These are phyloP conservation scores for Steatocranus sp. DNA, from an alignment of 2,797 vertebrate genomes.

Conservation along the genomic window DNA sequence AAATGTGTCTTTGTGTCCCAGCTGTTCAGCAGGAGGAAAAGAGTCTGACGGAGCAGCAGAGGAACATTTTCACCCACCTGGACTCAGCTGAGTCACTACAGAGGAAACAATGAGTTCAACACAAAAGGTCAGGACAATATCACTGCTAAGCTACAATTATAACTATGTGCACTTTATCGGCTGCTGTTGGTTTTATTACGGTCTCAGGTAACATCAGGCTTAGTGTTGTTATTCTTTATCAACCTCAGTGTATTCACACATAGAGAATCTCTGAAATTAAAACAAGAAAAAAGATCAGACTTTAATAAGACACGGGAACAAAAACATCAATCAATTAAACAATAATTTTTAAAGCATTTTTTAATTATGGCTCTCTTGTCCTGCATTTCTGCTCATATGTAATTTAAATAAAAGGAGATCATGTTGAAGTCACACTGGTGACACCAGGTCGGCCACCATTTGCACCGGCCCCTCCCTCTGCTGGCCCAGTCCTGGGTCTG, in stretches of 20 bases:
- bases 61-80: fast-evolving
- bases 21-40: fast-evolving
- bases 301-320: background rate
- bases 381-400: background rate
- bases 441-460: background rate
- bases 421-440: background rate
- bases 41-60: background rate
- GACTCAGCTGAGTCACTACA: fast-evolving
- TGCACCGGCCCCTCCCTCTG: background rate
- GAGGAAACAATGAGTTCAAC: background rate
- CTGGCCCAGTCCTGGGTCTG: background rate
- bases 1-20: background rate
- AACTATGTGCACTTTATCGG: background rate
- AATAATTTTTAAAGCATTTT: background rate
- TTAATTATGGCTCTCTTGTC: background rate
- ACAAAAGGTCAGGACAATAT: background rate
- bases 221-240: background rate
- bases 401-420: background rate
- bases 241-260: background rate
- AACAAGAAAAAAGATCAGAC: background rate
- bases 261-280: background rate
- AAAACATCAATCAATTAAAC: background rate
- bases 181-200: background rate
- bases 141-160: background rate
- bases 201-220: background rate